Evolutionary conservation across 2,888 invertebrate species (phyloP).

Genomic region (Campoplex nolae): DNA sequence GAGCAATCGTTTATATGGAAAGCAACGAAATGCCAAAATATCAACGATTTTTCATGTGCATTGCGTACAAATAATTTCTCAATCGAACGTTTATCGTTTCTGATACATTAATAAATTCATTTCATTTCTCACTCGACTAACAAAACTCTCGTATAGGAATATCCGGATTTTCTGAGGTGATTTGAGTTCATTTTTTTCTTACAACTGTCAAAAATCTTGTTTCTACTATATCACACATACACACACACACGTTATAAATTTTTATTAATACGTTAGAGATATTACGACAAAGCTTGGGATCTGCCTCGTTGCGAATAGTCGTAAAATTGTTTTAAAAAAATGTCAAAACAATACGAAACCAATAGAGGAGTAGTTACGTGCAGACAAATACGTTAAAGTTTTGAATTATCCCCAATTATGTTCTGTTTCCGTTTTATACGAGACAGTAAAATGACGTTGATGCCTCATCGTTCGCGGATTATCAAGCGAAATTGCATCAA

Average conservation of each 20-base stretch:
- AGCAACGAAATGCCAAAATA: too few species aligned
- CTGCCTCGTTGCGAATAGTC: neutral
- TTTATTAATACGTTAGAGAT: conserved; percentile 9
- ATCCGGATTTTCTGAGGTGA: conserved; percentile 24
- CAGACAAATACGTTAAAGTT: conserved; percentile 3
- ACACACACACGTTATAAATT: neutral
- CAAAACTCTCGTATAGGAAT: conserved; percentile 44
- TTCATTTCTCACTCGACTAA: conserved; percentile 72
- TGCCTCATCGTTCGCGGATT: conserved; percentile 24
- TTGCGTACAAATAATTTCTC: conserved; percentile 25
- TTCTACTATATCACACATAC: neutral
- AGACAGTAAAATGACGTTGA: conserved; percentile 30
- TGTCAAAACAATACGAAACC: neutral
- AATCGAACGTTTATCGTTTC: conserved; percentile 41
- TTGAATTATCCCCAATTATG: conserved; percentile 51
- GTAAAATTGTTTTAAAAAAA: conserved; percentile 2
- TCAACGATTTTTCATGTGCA: too few species aligned
- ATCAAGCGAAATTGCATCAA: conserved; percentile 29
- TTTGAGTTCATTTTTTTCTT: neutral
- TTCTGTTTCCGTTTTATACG: conserved; percentile 49
- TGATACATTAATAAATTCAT: conserved; percentile 61
- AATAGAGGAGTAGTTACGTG: neutral
- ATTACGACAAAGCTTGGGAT: conserved; percentile 22
- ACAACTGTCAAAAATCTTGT: neutral
- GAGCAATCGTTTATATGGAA: neutral